These are phyloP conservation scores for Pasiphila rectangulata DNA, from an alignment of 2,888 invertebrate species.

Conservation along the genomic window DNA sequence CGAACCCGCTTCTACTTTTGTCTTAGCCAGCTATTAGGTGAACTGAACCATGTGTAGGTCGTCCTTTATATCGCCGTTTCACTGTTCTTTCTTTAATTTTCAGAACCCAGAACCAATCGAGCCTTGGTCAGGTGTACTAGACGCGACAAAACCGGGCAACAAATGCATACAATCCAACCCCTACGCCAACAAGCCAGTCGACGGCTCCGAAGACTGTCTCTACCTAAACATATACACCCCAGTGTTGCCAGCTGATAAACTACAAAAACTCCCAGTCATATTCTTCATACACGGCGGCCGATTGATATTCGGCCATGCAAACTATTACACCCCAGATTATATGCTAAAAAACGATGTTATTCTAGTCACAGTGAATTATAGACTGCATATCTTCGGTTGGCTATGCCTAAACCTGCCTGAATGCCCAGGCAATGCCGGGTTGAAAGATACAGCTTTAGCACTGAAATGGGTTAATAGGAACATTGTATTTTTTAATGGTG, in stretches of 20 bases:
- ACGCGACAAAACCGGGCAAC: slow-evolving; percentile 66
- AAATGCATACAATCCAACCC: slow-evolving; percentile 72
- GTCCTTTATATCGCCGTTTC: too few relatives aligned
- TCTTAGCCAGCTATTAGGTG: too few relatives aligned
- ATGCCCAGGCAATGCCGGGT: slow-evolving; percentile 63
- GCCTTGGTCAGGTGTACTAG: slow-evolving; percentile 54
- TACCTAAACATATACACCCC: slow-evolving; percentile 85
- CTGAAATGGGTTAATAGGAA: slow-evolving; percentile 65
- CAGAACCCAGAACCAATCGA: slow-evolving; percentile 62
- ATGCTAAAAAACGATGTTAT: slow-evolving; percentile 58
- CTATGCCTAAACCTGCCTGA: slow-evolving; percentile 60
- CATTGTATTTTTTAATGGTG: slow-evolving; percentile 59
- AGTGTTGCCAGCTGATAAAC: slow-evolving; percentile 59
- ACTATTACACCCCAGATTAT: slow-evolving; percentile 68
- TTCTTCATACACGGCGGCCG: slow-evolving; percentile 82
- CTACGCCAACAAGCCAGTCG: slow-evolving; percentile 52
- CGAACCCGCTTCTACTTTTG: too few relatives aligned
- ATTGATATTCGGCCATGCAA: slow-evolving; percentile 75
- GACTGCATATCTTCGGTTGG: slow-evolving; percentile 63
- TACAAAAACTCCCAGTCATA: slow-evolving; percentile 69
- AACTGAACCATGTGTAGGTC: too few relatives aligned
- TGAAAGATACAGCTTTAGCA: slow-evolving; percentile 64
- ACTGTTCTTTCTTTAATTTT: slow-evolving; percentile 24
- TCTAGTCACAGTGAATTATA: slow-evolving; percentile 65
- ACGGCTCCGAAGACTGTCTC: slow-evolving; percentile 84